Evolutionary conservation across 1,140 invertebrate genomes (phyloP).

Genomic region (Magallana gigas): DNA sequence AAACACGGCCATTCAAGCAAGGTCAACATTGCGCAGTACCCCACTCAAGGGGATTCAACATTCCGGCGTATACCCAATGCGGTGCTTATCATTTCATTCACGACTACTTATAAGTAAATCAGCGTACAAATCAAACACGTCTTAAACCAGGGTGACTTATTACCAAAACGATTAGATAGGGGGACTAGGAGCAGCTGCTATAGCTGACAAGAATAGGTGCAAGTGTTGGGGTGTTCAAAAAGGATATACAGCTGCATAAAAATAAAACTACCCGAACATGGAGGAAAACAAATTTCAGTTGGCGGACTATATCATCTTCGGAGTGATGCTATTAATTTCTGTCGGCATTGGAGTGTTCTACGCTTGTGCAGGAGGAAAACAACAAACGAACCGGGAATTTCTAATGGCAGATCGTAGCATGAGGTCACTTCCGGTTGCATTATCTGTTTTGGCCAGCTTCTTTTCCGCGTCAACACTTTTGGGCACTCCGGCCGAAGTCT

Average conservation of each 20-base stretch:
- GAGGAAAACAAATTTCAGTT: constrained; percentile 55
- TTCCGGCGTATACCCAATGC: not conserved
- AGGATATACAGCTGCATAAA: not conserved
- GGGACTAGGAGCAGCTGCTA: not conserved
- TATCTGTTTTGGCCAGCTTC: constrained; percentile 84
- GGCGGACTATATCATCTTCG: constrained; percentile 65
- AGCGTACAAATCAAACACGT: constrained; percentile 15
- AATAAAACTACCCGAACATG: not conserved
- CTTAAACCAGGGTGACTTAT: not conserved
- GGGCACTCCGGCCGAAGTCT: constrained; percentile 74
- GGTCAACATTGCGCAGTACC: constrained; percentile 28
- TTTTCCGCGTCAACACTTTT: constrained; percentile 90
- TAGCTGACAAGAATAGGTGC: not conserved
- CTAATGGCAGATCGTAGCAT: constrained; percentile 88
- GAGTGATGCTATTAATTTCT: constrained; percentile 74
- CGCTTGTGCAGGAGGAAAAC: constrained; percentile 89
- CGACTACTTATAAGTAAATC: constrained; percentile 13
- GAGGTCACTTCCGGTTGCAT: constrained; percentile 78
- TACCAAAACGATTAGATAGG: not conserved
- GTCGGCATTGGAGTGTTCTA: constrained; percentile 89
- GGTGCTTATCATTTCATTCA: not conserved
- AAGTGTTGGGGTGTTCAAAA: not conserved
- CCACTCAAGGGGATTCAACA: not conserved
- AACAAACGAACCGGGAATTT: constrained; percentile 90
- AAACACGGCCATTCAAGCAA: constrained; percentile 2